These are phyloP conservation scores for Arrhamphus sclerolepis DNA, from an alignment of 2,797 vertebrate species.

Conservation along the genomic window DNA sequence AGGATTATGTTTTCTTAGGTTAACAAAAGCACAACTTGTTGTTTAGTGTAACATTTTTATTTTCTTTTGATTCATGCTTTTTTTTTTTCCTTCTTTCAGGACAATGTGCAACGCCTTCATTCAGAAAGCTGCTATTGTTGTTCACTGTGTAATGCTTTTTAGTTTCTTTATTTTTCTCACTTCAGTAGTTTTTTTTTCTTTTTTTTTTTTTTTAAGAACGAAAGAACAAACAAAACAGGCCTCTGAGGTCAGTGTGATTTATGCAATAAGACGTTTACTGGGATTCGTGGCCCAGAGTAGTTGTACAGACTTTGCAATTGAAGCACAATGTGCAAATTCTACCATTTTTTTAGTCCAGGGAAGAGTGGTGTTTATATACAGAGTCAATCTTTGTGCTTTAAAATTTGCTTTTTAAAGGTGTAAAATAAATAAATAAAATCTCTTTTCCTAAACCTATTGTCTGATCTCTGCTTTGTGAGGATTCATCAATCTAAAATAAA, in stretches of 20 bases:
- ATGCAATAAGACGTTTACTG: conserved; percentile 98
- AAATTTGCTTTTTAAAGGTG: conserved; percentile 93
- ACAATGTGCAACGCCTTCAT: conserved; percentile 76
- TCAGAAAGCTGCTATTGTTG: conserved; percentile 83
- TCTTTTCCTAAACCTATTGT: conserved; percentile 77
- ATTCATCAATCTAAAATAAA: background rate
- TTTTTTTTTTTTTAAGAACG: conserved; percentile 41
- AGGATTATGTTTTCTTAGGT: conserved; percentile 50
- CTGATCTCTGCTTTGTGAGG: background rate
- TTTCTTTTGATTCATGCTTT: conserved; percentile 44
- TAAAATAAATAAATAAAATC: conserved; percentile 85
- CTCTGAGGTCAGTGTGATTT: conserved; percentile 87
- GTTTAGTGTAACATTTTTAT: conserved; percentile 41
- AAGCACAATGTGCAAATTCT: conserved; percentile 99
- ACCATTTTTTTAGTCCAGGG: conserved; percentile 89
- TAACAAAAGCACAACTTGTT: conserved; percentile 86
- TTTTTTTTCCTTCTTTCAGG: conserved; percentile 48
- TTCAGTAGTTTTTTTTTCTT: conserved; percentile 41
- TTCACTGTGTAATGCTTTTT: conserved; percentile 69
- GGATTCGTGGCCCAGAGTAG: conserved; percentile 82
- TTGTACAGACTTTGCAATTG: conserved; percentile 91
- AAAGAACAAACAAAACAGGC: conserved; percentile 67
- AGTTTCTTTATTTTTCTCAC: conserved; percentile 19
- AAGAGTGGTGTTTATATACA: conserved; percentile 89
- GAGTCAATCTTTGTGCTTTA: conserved; percentile 91